Evolutionary conservation across 2,797 vertebrate species (phyloP).

Genomic region (Ceyx erithaca): DNA sequence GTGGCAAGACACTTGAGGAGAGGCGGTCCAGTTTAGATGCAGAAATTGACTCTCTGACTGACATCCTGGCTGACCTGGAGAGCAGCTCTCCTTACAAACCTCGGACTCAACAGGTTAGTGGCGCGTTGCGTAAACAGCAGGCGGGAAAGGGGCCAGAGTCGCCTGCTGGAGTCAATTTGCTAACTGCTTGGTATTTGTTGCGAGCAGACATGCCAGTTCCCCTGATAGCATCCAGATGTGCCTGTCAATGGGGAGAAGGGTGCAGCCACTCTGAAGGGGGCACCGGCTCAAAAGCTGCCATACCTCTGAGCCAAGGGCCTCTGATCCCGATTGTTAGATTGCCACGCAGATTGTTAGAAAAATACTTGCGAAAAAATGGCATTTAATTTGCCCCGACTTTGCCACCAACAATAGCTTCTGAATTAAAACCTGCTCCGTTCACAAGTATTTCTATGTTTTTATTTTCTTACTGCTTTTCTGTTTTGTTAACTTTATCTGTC

Average conservation of each 20-base stretch:
- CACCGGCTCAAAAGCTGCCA: background rate
- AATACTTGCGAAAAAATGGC: background rate
- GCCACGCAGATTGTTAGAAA: background rate
- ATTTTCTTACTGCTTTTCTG: background rate
- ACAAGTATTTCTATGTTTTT: background rate
- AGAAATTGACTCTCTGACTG: conserved; percentile 96
- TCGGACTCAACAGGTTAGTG: conserved; percentile 84
- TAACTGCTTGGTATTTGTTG: conserved; percentile 49
- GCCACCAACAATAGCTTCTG: background rate
- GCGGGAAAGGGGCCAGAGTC: conserved; percentile 8
- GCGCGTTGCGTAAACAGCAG: background rate
- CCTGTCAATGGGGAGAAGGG: conserved; percentile 38
- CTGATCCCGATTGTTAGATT: background rate
- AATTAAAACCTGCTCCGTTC: conserved; percentile 6
- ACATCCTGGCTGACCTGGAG: conserved; percentile 94
- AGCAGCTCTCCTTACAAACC: conserved; percentile 96
- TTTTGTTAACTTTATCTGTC: conserved; percentile 5
- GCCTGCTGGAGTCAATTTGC: conserved; percentile 59
- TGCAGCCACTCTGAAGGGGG: background rate
- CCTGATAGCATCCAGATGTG: conserved; percentile 70
- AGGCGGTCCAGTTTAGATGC: conserved; percentile 94
- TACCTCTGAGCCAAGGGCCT: conserved; percentile 12
- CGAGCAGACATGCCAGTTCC: background rate
- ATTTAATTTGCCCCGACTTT: background rate
- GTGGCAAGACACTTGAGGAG: conserved; percentile 92